Evolutionary conservation across 92 coral and sea anemone genomes (phyloP), one percentile per base, ranked within the genome.

Genomic region (Porites lobata): DNA sequence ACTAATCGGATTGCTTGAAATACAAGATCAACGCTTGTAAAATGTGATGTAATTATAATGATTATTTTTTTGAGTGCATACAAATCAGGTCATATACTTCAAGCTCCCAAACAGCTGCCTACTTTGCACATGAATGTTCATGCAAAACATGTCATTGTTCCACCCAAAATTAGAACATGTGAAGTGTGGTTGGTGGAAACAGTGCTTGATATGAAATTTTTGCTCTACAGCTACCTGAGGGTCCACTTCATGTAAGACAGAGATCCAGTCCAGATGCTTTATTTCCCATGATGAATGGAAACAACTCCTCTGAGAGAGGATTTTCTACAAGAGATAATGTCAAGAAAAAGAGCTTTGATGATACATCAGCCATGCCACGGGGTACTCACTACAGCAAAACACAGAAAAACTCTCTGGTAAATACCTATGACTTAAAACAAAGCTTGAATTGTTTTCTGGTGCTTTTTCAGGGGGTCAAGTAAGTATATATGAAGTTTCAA

Each of bases 261-360:
- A 93, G 88, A 69, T 95, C 98, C 87, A 93, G 96, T 72, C 98
- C 98, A 57, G 98, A 93, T 6, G 94, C 96, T 69, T 95, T 91
- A 85, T 93, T 91, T 83, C 93, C 98, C 75, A 63, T 85, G 8
- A 65, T 80, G 22, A 86, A 89, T 52, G 88, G 93, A 56, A 56
- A 56, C 54, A 90, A 78, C 61, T 72, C 79, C 15, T 85, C 84
- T 50, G 91, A 89, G 51, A 93, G 88, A 77, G 71, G 18, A 62
- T 75, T 64, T 18, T 9, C 56, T 70, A 62, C 63, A 20, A 82
- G 85, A 69, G 69, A 85, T 38, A 76, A 69, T 65, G 91, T 66
- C 73, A 95, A 93, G 95, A 95, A 95, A 72, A 87, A 83, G 78
- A 95, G 93, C 77, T 74, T 85, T 50, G 98, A 94, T 38, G 98